Conservation (phyloP, 2,797 vertebrate genomes). For the Poecilia wingei region DNA sequence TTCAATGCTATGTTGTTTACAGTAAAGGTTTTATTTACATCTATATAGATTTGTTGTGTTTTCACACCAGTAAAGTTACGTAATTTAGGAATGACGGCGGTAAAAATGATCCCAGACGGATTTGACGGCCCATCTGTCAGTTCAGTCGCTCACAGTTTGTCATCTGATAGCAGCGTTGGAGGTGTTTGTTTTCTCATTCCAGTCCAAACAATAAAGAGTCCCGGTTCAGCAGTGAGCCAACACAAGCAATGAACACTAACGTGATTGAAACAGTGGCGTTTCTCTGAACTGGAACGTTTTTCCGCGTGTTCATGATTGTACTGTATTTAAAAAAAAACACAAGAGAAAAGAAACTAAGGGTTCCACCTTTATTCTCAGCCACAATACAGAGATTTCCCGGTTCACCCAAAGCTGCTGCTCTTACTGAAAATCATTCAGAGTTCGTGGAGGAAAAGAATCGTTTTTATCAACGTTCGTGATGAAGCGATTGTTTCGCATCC, state of each 20-base stretch:
- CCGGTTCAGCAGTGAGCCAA: background rate
- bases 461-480: background rate
- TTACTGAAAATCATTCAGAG: background rate
- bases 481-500: background rate
- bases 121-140: background rate
- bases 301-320: fast-evolving
- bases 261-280: background rate
- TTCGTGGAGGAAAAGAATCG: background rate
- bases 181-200: background rate
- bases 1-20: background rate
- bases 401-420: background rate
- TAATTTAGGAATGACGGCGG: background rate
- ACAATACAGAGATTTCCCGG: background rate
- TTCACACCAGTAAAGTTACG: background rate
- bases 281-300: background rate
- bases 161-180: background rate
- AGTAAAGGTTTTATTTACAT: background rate
- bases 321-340: background rate
- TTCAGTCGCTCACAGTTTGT: background rate
- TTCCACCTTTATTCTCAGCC: background rate
- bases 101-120: background rate
- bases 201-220: background rate
- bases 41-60: background rate
- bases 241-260: background rate
- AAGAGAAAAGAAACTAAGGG: background rate